These are phyloP conservation scores for Chelonus insularis DNA, from an alignment of 1,140 invertebrate species.

Conservation along the genomic window DNA sequence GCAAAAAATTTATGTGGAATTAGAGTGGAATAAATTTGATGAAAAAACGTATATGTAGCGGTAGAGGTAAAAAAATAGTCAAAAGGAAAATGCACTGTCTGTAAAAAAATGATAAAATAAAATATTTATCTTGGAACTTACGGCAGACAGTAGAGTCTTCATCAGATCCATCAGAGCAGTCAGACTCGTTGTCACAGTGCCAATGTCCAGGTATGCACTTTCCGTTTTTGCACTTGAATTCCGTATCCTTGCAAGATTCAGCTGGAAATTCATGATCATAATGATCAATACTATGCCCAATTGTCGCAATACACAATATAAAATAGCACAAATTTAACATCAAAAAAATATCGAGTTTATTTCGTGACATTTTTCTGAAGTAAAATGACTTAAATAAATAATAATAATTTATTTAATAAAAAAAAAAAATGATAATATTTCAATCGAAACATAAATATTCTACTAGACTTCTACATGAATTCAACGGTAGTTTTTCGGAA, in stretches of 20 bases:
- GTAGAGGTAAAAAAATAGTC: neutral
- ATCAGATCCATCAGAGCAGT: conserved; percentile 76
- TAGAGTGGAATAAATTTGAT: too few species aligned
- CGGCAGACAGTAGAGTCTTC: conserved; percentile 70
- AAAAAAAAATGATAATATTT: too few species aligned
- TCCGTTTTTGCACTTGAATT: conserved; percentile 74
- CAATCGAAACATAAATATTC: neutral
- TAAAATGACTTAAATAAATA: neutral
- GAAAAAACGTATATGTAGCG: too few species aligned
- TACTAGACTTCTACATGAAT: too few species aligned
- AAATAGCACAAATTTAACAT: conserved; percentile 22
- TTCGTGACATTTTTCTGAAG: neutral
- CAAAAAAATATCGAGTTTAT: conserved; percentile 9
- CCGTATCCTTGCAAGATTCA: conserved; percentile 66
- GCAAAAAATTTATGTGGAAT: too few species aligned
- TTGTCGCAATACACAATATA: conserved; percentile 29
- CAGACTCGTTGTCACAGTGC: conserved; percentile 76
- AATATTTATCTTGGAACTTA: conserved; percentile 59
- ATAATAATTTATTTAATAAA: too few species aligned
- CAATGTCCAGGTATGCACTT: conserved; percentile 78
- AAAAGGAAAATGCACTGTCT: neutral
- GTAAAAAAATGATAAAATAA: conserved; percentile 1
- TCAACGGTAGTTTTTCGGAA: too few species aligned
- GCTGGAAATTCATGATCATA: conserved; percentile 57
- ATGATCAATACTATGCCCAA: conserved; percentile 13